Base-by-base conservation (phyloP, 2,113 vertebrate genomes). In the Percina caprodes region DNA sequence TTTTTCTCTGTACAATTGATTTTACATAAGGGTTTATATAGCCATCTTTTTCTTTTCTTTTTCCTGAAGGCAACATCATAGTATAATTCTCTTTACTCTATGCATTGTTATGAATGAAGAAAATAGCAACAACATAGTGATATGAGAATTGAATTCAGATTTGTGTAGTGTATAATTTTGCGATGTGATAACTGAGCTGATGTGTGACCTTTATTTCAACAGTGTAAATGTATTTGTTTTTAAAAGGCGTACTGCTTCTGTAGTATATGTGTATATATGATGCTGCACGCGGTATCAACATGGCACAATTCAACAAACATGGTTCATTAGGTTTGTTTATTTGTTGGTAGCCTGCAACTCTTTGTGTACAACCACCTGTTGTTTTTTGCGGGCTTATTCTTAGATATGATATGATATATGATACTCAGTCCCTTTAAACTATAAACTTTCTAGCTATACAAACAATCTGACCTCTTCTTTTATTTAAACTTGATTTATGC, bases 311-410 rank as follows among this genome's bases (percentile, higher is more conserved):
- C 52, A 55, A 16, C 52, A 26, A 52, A 70, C 72, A 72, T 7
- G 35, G 68, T 71, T 84, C 60, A 75, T 26, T 59, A 33, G 52
- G 52, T 72, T 68, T 77, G 63, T 87, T 84, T 77, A 80, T 67
- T 76, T 77, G 70, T 65, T 74, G 19, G 61, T 68, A 75, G 56
- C 68, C 74, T 49, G 19, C 46, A 55, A 49, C 56, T 69, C n/a
- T 86, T 71, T 60, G 30, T 77, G 49, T 51, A 49, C 59, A 63
- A n/a, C 66, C 61, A 86, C 79, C 66, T 83, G 82, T 79, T 67
- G 52, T 70, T 42, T 11, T 82, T 82, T 79, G 30, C 18, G 16
- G 23, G 18, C 21, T 3, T 26, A 1, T 55, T 60, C 42, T 60
- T 59, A n/a, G 26, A 65, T 18, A 73, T 30, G 59, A 77, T n/a